These are phyloP conservation scores for Phodopus roborovskii DNA, from an alignment of 2,113 vertebrate genomes.

Conservation along the genomic window DNA sequence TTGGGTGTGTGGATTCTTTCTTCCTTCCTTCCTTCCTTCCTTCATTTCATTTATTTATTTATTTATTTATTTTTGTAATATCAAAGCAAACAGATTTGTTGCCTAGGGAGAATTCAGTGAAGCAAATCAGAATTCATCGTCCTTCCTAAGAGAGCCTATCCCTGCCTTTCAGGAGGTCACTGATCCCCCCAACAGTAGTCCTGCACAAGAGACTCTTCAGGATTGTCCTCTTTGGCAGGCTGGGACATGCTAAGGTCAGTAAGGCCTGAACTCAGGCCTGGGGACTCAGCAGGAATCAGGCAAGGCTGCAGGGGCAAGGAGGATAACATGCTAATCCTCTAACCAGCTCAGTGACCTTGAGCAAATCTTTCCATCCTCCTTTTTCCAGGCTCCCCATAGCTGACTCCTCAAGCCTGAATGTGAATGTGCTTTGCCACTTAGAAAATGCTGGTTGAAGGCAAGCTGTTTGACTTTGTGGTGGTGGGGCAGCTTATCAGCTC, in stretches of 20 bases:
- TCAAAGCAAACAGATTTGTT: constrained; percentile 54
- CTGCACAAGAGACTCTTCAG: background rate
- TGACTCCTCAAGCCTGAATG: constrained; percentile 19
- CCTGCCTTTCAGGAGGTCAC: background rate
- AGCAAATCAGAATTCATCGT: constrained; percentile 44
- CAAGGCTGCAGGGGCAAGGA: background rate
- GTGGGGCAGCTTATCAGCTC: constrained; percentile 42
- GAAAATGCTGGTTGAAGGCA: background rate
- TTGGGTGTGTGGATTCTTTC: too few relatives aligned
- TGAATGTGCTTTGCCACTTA: constrained; percentile 35
- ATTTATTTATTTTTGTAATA: background rate
- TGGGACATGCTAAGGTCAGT: background rate
- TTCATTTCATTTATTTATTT: too few relatives aligned
- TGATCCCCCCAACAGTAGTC: background rate
- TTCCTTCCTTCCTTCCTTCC: too few relatives aligned
- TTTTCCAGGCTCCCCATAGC: background rate
- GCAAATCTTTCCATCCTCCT: constrained; percentile 49
- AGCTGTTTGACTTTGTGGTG: background rate
- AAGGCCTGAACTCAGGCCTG: background rate
- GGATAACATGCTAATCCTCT: constrained; percentile 1
- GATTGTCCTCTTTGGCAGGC: background rate
- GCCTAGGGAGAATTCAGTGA: constrained; percentile 47
- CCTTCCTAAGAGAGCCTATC: constrained; percentile 37
- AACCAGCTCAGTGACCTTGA: constrained; percentile 19
- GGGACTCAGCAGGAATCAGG: constrained; percentile 15